Evolutionary conservation across 1,140 invertebrate genomes (phyloP), one percentile per base, ranked within the genome.

Genomic region (Drosophila baimaii): DNA sequence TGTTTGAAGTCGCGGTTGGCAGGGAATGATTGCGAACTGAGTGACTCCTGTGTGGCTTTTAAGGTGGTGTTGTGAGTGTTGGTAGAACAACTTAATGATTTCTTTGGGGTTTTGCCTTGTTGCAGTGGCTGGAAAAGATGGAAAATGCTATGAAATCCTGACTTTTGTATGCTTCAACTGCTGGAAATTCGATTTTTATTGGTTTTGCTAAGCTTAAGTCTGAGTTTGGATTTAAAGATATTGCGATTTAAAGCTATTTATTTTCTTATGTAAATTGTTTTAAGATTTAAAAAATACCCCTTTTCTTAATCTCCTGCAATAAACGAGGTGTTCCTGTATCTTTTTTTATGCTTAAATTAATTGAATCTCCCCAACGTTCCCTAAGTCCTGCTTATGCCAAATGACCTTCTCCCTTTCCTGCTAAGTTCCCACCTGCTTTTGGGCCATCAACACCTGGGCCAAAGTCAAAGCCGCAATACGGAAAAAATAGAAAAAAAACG

Each of bases 1-100:
- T 65, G 71, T 75, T 75, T 75, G 72, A 75, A 75, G 71, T 75
- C 44, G 51, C 43, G 17, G 43, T 13, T 13, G 49, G n/a, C n/a
- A n/a, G n/a, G n/a, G 13, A 23, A 62, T 75, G 23, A 65, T 75
- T 65, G 10, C 41, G 23, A 66, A 51, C 58, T 41, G 52, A 41
- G 46, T 62, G 44, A 68, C 25, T 41, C 12, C 15, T 8, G 49
- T 17, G 44, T 52, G 35, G 29, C 15, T 41, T 19, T 19, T 23
- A n/a, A n/a, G n/a, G n/a, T n/a, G n/a, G n/a, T 15, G 29, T 13
- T 0, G 13, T 5, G 29, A 5, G 33, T 52, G 10, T 21, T 2
- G 19, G 2, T 23, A 0, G 51, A 33, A 31, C 1, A 51, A 19
- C 1, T 31, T 29, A 2, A 21, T 5, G 49, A 33, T 31, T 33